phyloP scores from a whole-genome alignment of 2,888 invertebrate genomes.

The Trichogramma evanescens region DNA sequence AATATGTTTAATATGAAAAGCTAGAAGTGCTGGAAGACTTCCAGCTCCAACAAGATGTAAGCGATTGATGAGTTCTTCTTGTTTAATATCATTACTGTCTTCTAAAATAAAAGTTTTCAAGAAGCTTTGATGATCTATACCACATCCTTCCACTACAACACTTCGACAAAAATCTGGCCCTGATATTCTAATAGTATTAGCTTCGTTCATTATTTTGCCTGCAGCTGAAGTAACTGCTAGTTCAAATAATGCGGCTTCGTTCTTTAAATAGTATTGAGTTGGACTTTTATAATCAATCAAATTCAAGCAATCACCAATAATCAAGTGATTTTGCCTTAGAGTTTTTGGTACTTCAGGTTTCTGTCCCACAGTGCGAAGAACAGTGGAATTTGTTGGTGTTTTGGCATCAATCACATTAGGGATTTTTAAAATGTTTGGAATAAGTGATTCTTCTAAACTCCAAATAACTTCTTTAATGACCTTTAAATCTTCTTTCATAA shows the following conservation, averaged over 20 bases:
- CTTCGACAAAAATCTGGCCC: constrained; percentile 75
- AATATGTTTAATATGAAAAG: constrained; percentile 63
- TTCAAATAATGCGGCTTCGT: constrained; percentile 68
- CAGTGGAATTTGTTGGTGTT: constrained; percentile 50
- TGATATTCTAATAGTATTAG: constrained; percentile 59
- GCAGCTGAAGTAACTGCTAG: constrained; percentile 50
- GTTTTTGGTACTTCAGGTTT: constrained; percentile 8
- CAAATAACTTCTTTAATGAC: constrained; percentile 58
- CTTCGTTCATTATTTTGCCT: constrained; percentile 46
- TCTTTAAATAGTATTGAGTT: constrained; percentile 57
- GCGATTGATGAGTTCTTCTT: constrained; percentile 51
- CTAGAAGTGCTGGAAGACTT: constrained; percentile 66
- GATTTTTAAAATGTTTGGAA: constrained; percentile 58
- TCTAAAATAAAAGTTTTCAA: constrained; percentile 56
- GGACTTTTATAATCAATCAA: constrained; percentile 57
- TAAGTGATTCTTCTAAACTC: constrained; percentile 66
- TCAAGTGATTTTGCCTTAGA: constrained; percentile 47
- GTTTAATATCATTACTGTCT: constrained; percentile 52
- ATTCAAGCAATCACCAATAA: constrained; percentile 51
- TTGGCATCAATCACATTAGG: constrained; percentile 63
- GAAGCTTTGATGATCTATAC: constrained; percentile 54
- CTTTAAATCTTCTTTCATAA: constrained; percentile 60
- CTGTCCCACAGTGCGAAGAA: constrained; percentile 29
- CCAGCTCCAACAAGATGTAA: constrained; percentile 72
- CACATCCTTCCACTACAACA: constrained; percentile 68